Evolutionary conservation across 2,888 invertebrate species (phyloP), one percentile per base, ranked within the genome.

Genomic region (Xylocampa areola): DNA sequence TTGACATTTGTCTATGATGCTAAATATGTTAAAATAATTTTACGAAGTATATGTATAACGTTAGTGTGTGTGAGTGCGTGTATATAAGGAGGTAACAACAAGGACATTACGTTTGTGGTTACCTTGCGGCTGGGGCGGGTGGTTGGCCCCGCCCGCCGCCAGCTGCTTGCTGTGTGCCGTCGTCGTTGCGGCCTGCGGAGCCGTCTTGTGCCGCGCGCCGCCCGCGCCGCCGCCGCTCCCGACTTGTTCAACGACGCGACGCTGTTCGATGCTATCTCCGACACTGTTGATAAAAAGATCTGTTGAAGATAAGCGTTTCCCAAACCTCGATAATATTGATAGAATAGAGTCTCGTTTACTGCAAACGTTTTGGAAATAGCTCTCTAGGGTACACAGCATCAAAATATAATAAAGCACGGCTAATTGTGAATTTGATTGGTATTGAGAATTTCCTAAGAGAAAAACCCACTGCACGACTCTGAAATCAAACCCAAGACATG

Each of bases 141-240:
- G 95, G 94, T 95, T 95, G 91, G 95, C 95, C 94, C 96, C 96
- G 94, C 95, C 96, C 90, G 97, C 97, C 94, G 96, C 96, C 94
- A 96, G 95, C 94, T 96, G 96, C 94, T 96, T 96, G 94, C 96
- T 96, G 94, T 96, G 96, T 87, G 96, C 96, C 95, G 97, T 96
- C 96, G 97, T 96, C 94, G 96, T 95, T 83, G 88, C 82, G 91
- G 88, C 90, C 90, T 91, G 88, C 77, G 88, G 87, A 72, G 89
- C 89, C 87, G 89, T 87, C 82, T 83, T 85, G 85, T 85, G 86
- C 79, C 89, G 93, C 81, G 92, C 92, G 92, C 90, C 86, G 90
- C 65, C 43, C 73, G 89, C 89, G 82, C 83, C 84, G 81, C 82
- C 82, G 82, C 86, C 87, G 60, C 77, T 72, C 45, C 68, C 85